Percentiles rank a stretch among this genome's conserved stretches.
These are phyloP conservation scores for Malacoraja senta DNA, from an alignment of 2,797 vertebrate species.

Conservation along the genomic window DNA sequence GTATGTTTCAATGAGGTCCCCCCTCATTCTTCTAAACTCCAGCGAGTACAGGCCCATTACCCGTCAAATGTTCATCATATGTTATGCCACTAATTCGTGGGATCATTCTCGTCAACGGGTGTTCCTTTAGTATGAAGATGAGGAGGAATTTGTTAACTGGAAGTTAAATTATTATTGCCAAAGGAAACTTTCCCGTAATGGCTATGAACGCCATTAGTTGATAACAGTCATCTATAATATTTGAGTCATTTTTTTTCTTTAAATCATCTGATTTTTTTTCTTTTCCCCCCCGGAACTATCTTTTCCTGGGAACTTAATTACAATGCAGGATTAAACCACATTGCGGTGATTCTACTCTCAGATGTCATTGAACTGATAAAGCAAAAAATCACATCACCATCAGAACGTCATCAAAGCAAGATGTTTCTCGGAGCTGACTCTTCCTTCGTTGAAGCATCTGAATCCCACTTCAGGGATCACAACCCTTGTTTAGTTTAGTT, in stretches of 20 bases:
- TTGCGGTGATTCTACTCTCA: slow-evolving; percentile 7
- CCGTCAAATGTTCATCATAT: too few species aligned
- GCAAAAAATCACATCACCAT: background rate
- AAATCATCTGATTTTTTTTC: background rate
- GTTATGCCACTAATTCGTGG: too few species aligned
- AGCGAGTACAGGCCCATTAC: too few species aligned
- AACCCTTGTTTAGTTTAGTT: background rate
- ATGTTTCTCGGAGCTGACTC: background rate
- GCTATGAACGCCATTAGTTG: background rate
- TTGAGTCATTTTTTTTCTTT: background rate
- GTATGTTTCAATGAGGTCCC: too few species aligned
- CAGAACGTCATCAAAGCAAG: slow-evolving; percentile 12
- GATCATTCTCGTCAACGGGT: too few species aligned
- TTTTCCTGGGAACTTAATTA: slow-evolving; percentile 19
- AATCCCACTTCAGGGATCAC: background rate
- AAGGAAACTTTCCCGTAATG: background rate
- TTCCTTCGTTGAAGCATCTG: background rate
- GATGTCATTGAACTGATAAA: slow-evolving; percentile 11
- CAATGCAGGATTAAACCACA: slow-evolving; percentile 17
- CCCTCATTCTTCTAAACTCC: too few species aligned
- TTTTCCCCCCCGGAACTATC: slow-evolving; percentile 1
- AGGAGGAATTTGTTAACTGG: too few species aligned
- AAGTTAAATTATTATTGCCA: background rate
- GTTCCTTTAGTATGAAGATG: too few species aligned
- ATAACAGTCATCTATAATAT: slow-evolving; percentile 15